These are phyloP conservation scores for Rousettus leschenaultii DNA, from an alignment of 2,113 vertebrate species.

Conservation along the genomic window DNA sequence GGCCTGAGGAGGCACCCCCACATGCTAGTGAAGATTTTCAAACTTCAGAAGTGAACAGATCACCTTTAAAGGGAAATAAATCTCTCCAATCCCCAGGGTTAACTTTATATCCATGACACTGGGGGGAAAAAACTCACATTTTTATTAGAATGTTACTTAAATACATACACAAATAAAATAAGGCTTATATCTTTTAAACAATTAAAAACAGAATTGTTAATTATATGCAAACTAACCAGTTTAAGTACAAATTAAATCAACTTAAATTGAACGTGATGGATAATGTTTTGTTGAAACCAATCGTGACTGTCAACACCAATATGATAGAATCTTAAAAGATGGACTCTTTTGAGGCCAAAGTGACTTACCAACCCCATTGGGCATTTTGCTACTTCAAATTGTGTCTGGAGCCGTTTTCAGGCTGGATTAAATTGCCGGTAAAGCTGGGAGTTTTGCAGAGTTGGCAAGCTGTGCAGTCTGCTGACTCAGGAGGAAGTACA, in stretches of 20 bases:
- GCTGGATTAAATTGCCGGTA: no score
- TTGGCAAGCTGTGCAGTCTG: no score
- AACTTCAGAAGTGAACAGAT: background rate
- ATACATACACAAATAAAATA: background rate
- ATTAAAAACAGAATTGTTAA: background rate
- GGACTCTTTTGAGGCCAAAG: background rate
- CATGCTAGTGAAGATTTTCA: background rate
- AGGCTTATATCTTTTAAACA: background rate
- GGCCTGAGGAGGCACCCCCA: background rate
- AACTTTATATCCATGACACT: background rate
- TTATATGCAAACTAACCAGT: background rate
- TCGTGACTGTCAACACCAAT: background rate
- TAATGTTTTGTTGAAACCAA: background rate
- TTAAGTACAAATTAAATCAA: background rate
- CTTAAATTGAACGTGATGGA: background rate
- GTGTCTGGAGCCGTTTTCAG: no score
- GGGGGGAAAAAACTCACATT: background rate
- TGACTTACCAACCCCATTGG: background rate
- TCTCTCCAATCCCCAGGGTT: background rate
- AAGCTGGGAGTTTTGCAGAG: no score
- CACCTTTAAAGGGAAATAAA: background rate
- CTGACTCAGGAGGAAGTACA: no score
- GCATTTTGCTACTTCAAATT: background rate
- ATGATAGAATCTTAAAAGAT: background rate
- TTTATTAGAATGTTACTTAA: background rate